Evolutionary conservation across 2,888 invertebrate genomes (phyloP), one percentile per base, ranked within the genome.

Genomic region (Epirrhoe tristata): DNA sequence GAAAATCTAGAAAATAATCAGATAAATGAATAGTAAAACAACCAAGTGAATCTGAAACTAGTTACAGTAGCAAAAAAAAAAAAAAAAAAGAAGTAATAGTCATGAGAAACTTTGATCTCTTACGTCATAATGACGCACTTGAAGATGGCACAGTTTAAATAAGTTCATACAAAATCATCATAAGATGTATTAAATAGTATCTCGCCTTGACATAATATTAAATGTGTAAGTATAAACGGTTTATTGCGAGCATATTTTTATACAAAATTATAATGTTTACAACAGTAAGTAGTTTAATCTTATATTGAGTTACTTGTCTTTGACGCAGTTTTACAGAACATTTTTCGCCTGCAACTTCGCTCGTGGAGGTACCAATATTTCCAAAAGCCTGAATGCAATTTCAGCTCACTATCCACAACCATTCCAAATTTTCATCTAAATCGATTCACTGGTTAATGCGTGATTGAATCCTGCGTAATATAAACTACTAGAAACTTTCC

Each of bases 61-160:
- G 39, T 4, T 48, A 6, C 7, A 46, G 12, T 2, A 8, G 14
- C 46, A 46, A n/a, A 14, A 14, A 14, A 7, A 2, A 48, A 6
- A 12, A 12, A 12, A 12, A 50, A 50, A 58, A 10, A 14, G n/a
- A 16, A n/a, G 48, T 36, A 39, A 50, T 5, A 56, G 31, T 34
- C 10, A 54, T 55, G 48, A 62, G 16, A 51, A 56, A 51, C 39
- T 34, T 52, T 43, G n/a, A 14, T 16, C 14, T 59, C 10, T 61
- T 48, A 61, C 61, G 60, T 61, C 57, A 53, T 32, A 36, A 36
- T 58, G 61, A 61, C 61, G 66, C 61, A 57, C 53, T 66, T 53
- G 31, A 43, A 52, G 52, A 24, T 48, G 36, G 32, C 31, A 58
- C 31, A 7, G 16, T 16, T 32, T 24, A 24, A 24, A 24, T 24